These are phyloP conservation scores for Ciconia boyciana DNA, from an alignment of 2,113 vertebrate species.

Conservation along the genomic window DNA sequence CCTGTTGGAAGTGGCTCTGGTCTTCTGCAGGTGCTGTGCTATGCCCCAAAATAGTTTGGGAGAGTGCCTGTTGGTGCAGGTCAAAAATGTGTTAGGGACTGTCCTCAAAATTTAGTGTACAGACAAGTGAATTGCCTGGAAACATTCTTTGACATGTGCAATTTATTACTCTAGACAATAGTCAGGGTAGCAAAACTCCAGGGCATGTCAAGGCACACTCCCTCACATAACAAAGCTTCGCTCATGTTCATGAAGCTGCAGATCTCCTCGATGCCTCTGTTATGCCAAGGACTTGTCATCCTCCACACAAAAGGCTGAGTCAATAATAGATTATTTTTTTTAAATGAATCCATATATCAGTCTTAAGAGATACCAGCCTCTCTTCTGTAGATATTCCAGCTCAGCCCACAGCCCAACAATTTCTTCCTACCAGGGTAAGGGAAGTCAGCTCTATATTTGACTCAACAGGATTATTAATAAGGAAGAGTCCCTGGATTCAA, in stretches of 20 bases:
- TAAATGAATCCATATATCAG: neutral
- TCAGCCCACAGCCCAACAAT: neutral
- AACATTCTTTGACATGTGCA: neutral
- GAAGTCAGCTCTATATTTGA: neutral
- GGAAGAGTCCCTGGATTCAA: neutral
- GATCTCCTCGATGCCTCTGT: neutral
- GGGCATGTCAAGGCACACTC: neutral
- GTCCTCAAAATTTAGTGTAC: neutral
- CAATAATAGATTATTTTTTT: neutral
- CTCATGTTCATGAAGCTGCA: neutral
- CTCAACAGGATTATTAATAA: neutral
- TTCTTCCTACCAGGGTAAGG: neutral
- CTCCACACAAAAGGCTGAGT: neutral
- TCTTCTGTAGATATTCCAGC: neutral
- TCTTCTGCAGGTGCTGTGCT: neutral
- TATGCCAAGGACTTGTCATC: neutral
- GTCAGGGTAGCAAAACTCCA: neutral
- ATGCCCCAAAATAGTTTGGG: neutral
- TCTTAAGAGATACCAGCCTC: neutral
- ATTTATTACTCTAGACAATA: neutral
- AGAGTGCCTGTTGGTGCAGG: neutral
- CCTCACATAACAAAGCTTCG: too few species aligned
- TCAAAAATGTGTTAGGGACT: neutral
- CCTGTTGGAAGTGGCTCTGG: neutral
- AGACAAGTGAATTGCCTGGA: neutral